Conservation (phyloP, 2,797 vertebrate species). For the Leptoclinus maculatus region DNA sequence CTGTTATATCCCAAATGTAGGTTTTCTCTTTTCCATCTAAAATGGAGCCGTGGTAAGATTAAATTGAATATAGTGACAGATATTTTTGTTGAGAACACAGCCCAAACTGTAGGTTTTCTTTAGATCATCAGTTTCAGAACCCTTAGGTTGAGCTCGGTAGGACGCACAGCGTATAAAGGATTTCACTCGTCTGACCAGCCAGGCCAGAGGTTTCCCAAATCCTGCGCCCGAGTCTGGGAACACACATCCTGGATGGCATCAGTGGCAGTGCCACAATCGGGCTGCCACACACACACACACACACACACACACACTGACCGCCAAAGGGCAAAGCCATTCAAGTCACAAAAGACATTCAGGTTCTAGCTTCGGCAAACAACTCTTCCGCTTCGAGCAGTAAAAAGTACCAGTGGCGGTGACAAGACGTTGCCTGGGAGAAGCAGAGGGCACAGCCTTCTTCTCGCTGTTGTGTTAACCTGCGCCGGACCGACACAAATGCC, state of each 20-base stretch:
- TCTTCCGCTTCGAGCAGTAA: constrained; percentile 54
- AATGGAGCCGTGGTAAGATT: background rate
- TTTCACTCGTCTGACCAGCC: constrained; percentile 46
- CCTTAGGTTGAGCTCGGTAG: background rate
- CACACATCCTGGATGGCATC: constrained; percentile 49
- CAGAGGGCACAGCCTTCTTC: constrained; percentile 39
- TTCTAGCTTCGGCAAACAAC: constrained; percentile 70
- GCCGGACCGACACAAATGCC: constrained; percentile 9
- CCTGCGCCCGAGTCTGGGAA: constrained; percentile 30
- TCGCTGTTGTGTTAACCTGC: constrained; percentile 43
- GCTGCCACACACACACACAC: constrained; percentile 43
- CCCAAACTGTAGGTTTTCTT: background rate
- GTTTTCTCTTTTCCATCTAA: background rate
- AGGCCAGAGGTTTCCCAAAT: constrained; percentile 44
- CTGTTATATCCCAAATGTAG: background rate
- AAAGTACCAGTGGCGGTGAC: constrained; percentile 43
- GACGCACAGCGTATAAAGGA: background rate
- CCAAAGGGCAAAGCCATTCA: constrained; percentile 73
- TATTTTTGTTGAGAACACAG: background rate
- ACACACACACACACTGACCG: background rate
- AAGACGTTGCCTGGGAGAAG: constrained; percentile 68
- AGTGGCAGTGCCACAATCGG: constrained; percentile 44
- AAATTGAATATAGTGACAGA: background rate
- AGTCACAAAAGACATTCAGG: constrained; percentile 73
- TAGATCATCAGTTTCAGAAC: constrained; percentile 5